Conservation (phyloP, 2,888 invertebrate genomes). For the Nemapogon koenigi region DNA sequence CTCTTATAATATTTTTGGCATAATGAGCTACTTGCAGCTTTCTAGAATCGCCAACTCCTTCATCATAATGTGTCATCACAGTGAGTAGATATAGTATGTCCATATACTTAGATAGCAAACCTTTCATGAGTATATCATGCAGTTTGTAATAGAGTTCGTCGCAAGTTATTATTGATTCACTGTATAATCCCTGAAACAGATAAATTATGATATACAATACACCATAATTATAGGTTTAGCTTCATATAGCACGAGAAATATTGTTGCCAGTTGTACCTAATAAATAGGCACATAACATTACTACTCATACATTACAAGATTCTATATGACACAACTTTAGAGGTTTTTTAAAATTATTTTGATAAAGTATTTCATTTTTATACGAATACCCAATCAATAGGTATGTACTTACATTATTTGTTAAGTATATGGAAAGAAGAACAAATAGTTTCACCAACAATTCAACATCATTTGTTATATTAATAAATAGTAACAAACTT, state of each 20-base stretch:
- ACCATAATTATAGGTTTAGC: no score
- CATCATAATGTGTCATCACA: slow-evolving; percentile 26
- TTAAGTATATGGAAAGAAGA: slow-evolving; percentile 23
- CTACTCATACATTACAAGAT: no score
- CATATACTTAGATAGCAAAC: slow-evolving; percentile 26
- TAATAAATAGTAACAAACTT: slow-evolving; percentile 28
- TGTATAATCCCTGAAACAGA: slow-evolving; percentile 25
- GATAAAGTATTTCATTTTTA: no score
- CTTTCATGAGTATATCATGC: slow-evolving; percentile 24
- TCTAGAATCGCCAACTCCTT: slow-evolving; percentile 18
- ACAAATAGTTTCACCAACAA: slow-evolving; percentile 33
- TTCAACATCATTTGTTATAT: slow-evolving; percentile 25
- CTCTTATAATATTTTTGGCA: slow-evolving; percentile 36
- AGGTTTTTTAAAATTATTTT: no score
- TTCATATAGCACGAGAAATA: no score
- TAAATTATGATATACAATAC: slow-evolving; percentile 6
- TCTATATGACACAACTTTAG: no score
- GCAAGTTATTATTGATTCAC: slow-evolving; percentile 29
- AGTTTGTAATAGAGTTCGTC: slow-evolving; percentile 35
- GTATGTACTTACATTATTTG: slow-evolving; percentile 35
- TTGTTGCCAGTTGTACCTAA: no score
- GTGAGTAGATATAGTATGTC: slow-evolving; percentile 36
- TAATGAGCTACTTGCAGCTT: slow-evolving; percentile 24
- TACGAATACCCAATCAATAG: no score
- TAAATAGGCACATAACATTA: no score